Evolutionary conservation across 2,888 invertebrate species (phyloP).

Genomic region (Drosophila tanythrix): DNA sequence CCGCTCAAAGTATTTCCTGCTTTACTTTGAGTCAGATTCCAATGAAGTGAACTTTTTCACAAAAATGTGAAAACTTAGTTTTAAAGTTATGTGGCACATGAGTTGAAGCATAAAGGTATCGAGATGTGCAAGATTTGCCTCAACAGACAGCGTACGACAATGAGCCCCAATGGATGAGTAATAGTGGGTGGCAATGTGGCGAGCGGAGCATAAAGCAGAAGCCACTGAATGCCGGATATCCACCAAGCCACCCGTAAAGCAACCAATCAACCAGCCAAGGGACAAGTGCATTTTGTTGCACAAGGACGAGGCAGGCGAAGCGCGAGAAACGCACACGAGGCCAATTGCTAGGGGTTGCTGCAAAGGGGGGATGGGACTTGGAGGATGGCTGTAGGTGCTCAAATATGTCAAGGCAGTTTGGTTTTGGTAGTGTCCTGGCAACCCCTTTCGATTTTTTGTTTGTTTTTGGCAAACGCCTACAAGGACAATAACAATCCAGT

Average conservation of each 20-base stretch:
- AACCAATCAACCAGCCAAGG: background rate
- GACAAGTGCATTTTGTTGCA: background rate
- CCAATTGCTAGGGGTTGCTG: background rate
- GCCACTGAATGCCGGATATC: background rate
- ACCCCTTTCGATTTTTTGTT: background rate
- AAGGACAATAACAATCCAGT: constrained; percentile 1
- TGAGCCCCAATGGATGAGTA: background rate
- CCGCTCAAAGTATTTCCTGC: background rate
- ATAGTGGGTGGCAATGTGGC: background rate
- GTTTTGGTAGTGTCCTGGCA: background rate
- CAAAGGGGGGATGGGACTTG: accelerated
- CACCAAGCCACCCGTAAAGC: background rate
- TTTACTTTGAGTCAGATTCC: background rate
- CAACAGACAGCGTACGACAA: background rate
- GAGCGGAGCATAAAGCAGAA: background rate
- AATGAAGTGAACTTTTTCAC: background rate
- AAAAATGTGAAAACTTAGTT: background rate
- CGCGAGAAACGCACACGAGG: background rate
- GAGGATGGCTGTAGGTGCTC: background rate
- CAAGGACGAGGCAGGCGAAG: background rate
- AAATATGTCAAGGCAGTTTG: constrained; percentile 2
- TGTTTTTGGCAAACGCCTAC: background rate
- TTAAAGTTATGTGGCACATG: background rate
- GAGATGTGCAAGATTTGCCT: background rate
- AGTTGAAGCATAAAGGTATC: background rate